Conservation (phyloP, 2,113 vertebrate genomes). For the Epinephelus lanceolatus region DNA sequence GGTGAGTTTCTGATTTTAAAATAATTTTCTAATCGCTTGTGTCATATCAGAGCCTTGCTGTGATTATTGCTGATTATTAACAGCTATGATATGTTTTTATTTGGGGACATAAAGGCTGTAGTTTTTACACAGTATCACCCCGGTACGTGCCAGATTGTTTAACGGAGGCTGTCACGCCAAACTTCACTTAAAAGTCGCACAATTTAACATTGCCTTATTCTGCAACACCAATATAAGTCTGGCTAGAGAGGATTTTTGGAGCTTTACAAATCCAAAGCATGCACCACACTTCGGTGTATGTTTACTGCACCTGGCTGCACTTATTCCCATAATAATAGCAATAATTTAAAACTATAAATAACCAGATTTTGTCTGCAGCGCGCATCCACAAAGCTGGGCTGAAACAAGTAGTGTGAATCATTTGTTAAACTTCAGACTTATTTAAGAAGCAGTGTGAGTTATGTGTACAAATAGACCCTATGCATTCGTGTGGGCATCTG, state of each 20-base stretch:
- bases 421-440: neutral
- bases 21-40: neutral
- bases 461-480: neutral
- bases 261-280: neutral
- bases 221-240: no score
- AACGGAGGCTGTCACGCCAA: neutral
- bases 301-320: neutral
- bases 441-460: neutral
- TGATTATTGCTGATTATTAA: neutral
- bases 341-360: neutral
- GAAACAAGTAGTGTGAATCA: neutral
- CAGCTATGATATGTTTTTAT: neutral
- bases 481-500: neutral
- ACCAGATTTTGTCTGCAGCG: neutral
- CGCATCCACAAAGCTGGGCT: neutral
- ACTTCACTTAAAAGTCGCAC: conserved; percentile 40
- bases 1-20: conserved; percentile 83
- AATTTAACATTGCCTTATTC: neutral
- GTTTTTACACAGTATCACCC: neutral
- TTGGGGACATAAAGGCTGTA: neutral
- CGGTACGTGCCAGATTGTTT: neutral
- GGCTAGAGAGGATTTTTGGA: fast-evolving
- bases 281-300: neutral
- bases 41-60: neutral
- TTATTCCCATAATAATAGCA: neutral